These are phyloP conservation scores for Montipora sp. DNA, from an alignment of 64 coral and sea anemone species.

Conservation along the genomic window DNA sequence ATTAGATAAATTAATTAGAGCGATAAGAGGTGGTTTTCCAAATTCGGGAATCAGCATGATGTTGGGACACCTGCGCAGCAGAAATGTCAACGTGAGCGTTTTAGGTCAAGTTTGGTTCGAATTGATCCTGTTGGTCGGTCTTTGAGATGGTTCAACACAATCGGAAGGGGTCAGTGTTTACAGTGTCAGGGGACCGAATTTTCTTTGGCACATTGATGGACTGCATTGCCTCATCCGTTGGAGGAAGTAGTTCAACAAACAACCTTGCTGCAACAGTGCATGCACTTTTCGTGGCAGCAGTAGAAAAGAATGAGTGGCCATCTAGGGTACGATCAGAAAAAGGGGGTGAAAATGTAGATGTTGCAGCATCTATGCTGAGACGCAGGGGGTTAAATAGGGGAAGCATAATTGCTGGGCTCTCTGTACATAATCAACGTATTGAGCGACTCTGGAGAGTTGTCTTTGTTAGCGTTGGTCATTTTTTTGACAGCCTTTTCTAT, in stretches of 20 bases:
- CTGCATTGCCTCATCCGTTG: conserved; percentile 7
- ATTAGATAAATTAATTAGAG: not conserved
- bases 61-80: conserved; percentile 9
- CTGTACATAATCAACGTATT: conserved; percentile 26
- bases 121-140: not conserved
- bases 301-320: not conserved
- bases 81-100: not conserved
- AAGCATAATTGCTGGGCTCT: conserved; percentile 21
- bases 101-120: conserved; percentile 11
- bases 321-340: not conserved
- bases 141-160: conserved; percentile 19
- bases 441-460: conserved; percentile 18
- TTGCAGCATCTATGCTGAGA: not conserved
- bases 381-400: conserved; percentile 5
- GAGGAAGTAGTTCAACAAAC: not conserved
- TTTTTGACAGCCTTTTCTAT: conserved; percentile 21
- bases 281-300: not conserved
- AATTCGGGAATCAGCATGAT: conserved; percentile 19
- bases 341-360: conserved; percentile 20
- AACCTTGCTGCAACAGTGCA: not conserved
- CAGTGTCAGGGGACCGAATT: not conserved
- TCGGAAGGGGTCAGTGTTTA: conserved; percentile 7
- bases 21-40: not conserved
- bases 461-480: not conserved
- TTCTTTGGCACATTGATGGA: conserved; percentile 32